Evolutionary conservation across 2,113 vertebrate species (phyloP).

Genomic region (Tragulus kanchil): DNA sequence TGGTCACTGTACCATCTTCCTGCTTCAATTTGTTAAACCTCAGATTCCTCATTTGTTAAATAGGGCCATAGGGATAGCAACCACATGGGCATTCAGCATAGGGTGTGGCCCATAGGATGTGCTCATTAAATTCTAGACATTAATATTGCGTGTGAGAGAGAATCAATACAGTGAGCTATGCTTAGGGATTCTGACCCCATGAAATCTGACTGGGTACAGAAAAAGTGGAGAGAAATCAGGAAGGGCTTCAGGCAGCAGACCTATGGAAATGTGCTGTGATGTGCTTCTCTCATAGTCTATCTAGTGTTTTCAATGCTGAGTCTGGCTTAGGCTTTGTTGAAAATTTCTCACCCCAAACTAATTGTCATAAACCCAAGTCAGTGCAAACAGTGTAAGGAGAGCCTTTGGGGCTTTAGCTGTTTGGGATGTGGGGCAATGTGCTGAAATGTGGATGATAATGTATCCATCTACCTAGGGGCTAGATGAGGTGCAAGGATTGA

Average conservation of each 20-base stretch:
- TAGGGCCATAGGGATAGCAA: too few relatives aligned
- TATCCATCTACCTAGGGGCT: too few relatives aligned
- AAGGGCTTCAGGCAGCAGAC: background rate
- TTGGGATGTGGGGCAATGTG: background rate
- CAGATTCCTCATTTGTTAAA: too few relatives aligned
- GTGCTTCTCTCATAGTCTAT: background rate
- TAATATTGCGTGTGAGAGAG: too few relatives aligned
- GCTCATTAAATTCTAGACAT: too few relatives aligned
- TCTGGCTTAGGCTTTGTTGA: background rate
- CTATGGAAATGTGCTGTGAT: background rate
- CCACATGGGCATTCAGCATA: too few relatives aligned
- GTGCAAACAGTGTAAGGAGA: background rate
- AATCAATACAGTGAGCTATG: background rate
- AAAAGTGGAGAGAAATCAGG: background rate
- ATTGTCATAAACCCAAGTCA: conserved; percentile 17
- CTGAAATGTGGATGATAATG: background rate
- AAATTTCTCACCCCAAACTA: background rate
- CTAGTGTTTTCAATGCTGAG: background rate
- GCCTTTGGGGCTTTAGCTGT: background rate
- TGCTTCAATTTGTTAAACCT: too few relatives aligned
- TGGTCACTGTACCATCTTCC: too few relatives aligned
- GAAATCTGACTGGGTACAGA: background rate
- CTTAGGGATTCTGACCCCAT: background rate
- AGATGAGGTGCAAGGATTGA: too few relatives aligned
- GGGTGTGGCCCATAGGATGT: too few relatives aligned